Base-by-base conservation (phyloP, 2,888 invertebrate species). In the Cylindroiulus punctatus region DNA sequence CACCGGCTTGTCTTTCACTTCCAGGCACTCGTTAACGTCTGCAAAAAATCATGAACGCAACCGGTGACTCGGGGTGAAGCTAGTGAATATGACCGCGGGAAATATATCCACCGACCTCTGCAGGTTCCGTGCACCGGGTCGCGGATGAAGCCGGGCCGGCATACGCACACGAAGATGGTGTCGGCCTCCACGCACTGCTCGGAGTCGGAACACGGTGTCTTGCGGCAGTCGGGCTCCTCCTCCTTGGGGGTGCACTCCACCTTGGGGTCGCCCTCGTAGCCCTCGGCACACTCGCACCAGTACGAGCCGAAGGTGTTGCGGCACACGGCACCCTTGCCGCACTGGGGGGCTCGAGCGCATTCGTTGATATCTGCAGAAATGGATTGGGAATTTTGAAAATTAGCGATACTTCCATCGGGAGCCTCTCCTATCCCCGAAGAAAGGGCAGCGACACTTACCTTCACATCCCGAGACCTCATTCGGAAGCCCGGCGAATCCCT, bases 291-390 rank as follows among this genome's bases (percentile, higher is more conserved):
- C 90, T 96, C 95, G 89, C 98, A 98, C 65, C 94, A 93, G 90
- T 94, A 98, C 44, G 94, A 93, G 10, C 98, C 98, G 0, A 95
- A 95, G 88, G 95, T 94, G 90, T 98, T 98, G 90, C 95, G 94
- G 90, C 98, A 98, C 86, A 97, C 94, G 0, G 97, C 97, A 87
- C 96, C 96, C 2, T 92, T 89, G 47, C 95, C 95, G 90, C 98
- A 98, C 7, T 96, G 95, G 76, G 89, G 87, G 12, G 89, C 90
- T 84, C 93, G 93, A 0, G 93, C 92, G 90, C 98, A 98, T 92
- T 98, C 98, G 90, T 98, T 94, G 87, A 98, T 94, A 91, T 98
- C 98, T 90, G 94, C 93, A 90, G 32, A n/a, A 84, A 42, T 7
- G 7, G 36, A 36, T 7, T 7, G 22, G 26, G 5, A 84, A 8